Conservation (phyloP, 2,797 vertebrate genomes). For the Microctenopoma steveboyesi region DNA sequence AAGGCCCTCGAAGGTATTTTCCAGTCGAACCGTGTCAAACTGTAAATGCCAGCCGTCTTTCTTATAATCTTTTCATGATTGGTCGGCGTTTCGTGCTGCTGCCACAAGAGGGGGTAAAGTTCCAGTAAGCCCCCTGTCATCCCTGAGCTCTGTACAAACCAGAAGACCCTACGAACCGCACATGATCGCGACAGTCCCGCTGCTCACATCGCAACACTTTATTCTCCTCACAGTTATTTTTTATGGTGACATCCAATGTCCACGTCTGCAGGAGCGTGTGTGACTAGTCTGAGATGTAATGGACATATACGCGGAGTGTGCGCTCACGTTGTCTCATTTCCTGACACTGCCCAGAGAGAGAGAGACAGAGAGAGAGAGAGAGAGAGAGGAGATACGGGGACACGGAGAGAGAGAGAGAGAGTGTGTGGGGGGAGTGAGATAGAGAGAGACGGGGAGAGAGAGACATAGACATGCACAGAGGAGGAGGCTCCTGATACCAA, state of each 20-base stretch:
- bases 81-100: conserved; percentile 58
- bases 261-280: conserved; percentile 17
- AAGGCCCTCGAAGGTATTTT: conserved; percentile 69
- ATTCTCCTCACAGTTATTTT: conserved; percentile 6
- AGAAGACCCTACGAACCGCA: conserved; percentile 30
- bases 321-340: conserved; percentile 83
- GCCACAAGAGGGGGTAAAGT: conserved; percentile 77
- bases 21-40: conserved; percentile 58
- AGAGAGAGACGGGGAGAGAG: conserved; percentile 43
- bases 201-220: conserved; percentile 19
- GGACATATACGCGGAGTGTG: conserved; percentile 67
- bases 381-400: conserved; percentile 55
- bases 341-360: conserved; percentile 75
- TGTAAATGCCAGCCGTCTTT: conserved; percentile 18
- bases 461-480: conserved; percentile 55
- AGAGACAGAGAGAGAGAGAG: conserved; percentile 39
- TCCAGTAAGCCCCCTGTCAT: conserved; percentile 54
- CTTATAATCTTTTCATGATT: conserved; percentile 10
- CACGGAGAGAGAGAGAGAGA: conserved; percentile 46
- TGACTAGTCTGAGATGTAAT: conserved; percentile 68
- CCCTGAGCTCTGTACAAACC: conserved; percentile 53
- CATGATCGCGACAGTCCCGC: conserved; percentile 25
- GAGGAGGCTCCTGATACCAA: conserved; percentile 82
- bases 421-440: conserved; percentile 45
- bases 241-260: conserved; percentile 11